These are phyloP conservation scores for Pluvialis apricaria DNA, from an alignment of 2,113 vertebrate species.

Conservation along the genomic window DNA sequence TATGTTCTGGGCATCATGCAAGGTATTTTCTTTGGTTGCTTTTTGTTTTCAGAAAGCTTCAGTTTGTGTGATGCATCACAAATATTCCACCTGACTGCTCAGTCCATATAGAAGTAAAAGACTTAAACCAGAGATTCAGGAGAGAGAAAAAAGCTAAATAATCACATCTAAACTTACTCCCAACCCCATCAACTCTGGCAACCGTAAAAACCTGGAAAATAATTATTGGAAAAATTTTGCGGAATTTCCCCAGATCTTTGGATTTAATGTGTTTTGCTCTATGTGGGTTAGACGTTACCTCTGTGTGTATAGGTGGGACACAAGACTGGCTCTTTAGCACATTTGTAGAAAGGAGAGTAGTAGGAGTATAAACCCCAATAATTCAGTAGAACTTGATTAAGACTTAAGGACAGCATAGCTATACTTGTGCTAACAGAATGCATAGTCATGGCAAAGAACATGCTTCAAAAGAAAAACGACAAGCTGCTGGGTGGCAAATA, in stretches of 20 bases:
- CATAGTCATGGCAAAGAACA: background rate
- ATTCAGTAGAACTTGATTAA: background rate
- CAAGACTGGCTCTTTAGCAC: background rate
- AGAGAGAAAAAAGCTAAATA: background rate
- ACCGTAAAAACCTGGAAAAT: background rate
- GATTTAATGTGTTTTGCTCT: background rate
- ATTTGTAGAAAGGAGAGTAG: background rate
- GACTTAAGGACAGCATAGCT: background rate
- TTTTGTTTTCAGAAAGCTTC: background rate
- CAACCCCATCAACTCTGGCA: background rate
- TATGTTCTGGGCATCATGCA: background rate
- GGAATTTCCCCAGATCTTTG: background rate
- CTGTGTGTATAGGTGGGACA: background rate
- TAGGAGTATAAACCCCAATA: background rate
- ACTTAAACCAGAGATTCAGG: background rate
- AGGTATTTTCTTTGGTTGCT: background rate
- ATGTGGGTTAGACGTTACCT: accelerated
- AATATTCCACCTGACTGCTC: background rate
- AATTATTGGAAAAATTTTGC: background rate
- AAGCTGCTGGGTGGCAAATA: background rate
- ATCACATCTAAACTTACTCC: background rate
- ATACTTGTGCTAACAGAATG: background rate
- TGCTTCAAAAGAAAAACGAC: background rate
- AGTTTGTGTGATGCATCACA: background rate
- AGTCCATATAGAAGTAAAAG: background rate